Evolutionary conservation across 2,888 invertebrate species (phyloP).

Genomic region (Hydroisotoma schaefferi): DNA sequence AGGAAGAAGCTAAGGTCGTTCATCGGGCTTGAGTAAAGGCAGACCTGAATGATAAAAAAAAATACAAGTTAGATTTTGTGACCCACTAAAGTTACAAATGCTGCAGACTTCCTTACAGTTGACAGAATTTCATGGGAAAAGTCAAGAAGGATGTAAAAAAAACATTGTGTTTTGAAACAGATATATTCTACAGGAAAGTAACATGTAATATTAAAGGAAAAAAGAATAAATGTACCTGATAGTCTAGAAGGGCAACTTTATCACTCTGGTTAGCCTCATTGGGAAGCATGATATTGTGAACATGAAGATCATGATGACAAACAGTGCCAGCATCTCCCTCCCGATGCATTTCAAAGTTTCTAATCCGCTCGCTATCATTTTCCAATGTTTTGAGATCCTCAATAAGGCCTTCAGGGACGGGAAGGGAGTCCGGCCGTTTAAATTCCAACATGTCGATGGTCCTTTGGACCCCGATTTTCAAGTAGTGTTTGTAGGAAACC

Average conservation of each 20-base stretch:
- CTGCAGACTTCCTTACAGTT: not conserved
- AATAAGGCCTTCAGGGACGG: slow-evolving; percentile 19
- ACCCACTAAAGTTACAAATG: not conserved
- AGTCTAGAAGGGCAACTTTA: slow-evolving; percentile 22
- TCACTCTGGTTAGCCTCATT: not conserved
- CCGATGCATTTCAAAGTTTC: not conserved
- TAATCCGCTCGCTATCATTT: not conserved
- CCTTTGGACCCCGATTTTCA: slow-evolving; percentile 10
- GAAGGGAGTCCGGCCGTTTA: not conserved
- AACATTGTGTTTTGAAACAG: no score
- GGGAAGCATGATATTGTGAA: slow-evolving; percentile 26
- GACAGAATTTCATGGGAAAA: not conserved
- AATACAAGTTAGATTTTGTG: slow-evolving; percentile 1
- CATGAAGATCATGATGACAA: slow-evolving; percentile 30
- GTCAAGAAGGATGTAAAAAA: not conserved
- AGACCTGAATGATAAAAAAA: slow-evolving; percentile 12
- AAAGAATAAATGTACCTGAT: slow-evolving; percentile 20
- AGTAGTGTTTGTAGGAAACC: not conserved
- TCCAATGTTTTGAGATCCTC: slow-evolving; percentile 6
- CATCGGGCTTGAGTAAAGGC: slow-evolving; percentile 29
- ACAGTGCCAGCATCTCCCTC: slow-evolving; percentile 2
- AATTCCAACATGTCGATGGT: slow-evolving; percentile 13
- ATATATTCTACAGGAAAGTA: not conserved
- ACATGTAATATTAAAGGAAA: no score
- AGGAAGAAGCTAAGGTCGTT: slow-evolving; percentile 33